Evolutionary conservation across 2,113 vertebrate genomes (phyloP).

Genomic region (Aleadryas rufinucha): DNA sequence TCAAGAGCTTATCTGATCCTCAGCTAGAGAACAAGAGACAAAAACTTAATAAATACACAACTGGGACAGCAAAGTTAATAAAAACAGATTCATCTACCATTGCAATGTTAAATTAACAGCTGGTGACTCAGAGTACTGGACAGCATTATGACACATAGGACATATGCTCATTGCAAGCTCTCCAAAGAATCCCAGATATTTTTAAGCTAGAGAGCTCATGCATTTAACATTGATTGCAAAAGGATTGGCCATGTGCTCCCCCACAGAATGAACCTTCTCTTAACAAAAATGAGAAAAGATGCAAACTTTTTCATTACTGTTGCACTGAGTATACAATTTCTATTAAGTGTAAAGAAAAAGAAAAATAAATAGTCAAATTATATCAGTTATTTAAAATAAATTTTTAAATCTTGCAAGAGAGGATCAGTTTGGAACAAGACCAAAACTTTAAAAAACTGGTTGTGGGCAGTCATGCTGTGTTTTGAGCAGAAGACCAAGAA

Average conservation of each 20-base stretch:
- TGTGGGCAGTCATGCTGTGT: neutral
- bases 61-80: neutral
- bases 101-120: constrained; percentile 28
- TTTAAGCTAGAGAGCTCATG: neutral
- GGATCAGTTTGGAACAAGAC: neutral
- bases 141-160: constrained; percentile 26
- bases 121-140: constrained; percentile 38
- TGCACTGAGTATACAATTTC: neutral
- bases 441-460: neutral
- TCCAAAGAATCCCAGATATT: constrained; percentile 43
- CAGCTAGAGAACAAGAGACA: neutral
- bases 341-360: neutral
- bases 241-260: neutral
- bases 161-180: neutral
- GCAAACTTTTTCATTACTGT: neutral
- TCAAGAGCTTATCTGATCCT: constrained; percentile 24
- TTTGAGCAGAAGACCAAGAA: neutral
- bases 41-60: neutral
- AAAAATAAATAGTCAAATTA: neutral
- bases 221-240: neutral
- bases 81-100: neutral
- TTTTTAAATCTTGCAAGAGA: neutral
- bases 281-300: neutral
- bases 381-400: neutral
- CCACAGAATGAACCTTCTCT: neutral